Conservation (phyloP, 2,888 invertebrate species). For the Hirtodrosophila histrioides region DNA sequence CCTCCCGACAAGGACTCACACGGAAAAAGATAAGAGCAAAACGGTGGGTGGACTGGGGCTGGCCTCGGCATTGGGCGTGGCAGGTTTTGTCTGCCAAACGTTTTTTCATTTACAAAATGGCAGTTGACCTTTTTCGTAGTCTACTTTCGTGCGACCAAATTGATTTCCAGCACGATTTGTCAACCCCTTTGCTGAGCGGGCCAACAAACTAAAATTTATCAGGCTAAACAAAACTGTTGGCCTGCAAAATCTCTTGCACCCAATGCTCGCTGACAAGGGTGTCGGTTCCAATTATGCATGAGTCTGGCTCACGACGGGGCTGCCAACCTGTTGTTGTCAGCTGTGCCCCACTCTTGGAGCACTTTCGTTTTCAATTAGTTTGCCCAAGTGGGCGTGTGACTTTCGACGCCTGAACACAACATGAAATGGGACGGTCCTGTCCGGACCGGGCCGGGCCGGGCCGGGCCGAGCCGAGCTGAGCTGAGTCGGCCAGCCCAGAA, state of each 20-base stretch:
- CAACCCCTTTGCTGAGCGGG: conserved; percentile 55
- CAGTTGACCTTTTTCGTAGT: conserved; percentile 66
- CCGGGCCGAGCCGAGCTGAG: not conserved
- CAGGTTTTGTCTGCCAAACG: conserved; percentile 43
- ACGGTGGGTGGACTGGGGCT: conserved; percentile 22
- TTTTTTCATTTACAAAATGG: conserved; percentile 74
- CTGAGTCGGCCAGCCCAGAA: conserved; percentile 2
- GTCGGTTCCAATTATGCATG: conserved; percentile 73
- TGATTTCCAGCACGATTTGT: conserved; percentile 78
- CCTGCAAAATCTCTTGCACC: conserved; percentile 58
- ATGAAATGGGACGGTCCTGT: conserved; percentile 48
- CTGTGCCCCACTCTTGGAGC: conserved; percentile 23
- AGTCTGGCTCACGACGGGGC: conserved; percentile 18
- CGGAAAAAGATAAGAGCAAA: conserved; percentile 50
- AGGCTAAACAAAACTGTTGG: conserved; percentile 60
- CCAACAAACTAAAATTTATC: conserved; percentile 56
- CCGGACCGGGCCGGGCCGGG: conserved; percentile 1
- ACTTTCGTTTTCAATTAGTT: conserved; percentile 79
- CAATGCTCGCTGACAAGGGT: conserved; percentile 73
- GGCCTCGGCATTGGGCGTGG: conserved; percentile 37
- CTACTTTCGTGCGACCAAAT: conserved; percentile 54
- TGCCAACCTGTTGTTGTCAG: conserved; percentile 63
- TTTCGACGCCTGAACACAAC: conserved; percentile 66
- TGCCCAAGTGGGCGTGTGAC: conserved; percentile 74
- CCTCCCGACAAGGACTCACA: conserved; percentile 19